A percentile compares a stretch with the other conserved stretches of the same genome.
Conservation (phyloP, 2,888 invertebrate species). For the Pteria penguin region DNA sequence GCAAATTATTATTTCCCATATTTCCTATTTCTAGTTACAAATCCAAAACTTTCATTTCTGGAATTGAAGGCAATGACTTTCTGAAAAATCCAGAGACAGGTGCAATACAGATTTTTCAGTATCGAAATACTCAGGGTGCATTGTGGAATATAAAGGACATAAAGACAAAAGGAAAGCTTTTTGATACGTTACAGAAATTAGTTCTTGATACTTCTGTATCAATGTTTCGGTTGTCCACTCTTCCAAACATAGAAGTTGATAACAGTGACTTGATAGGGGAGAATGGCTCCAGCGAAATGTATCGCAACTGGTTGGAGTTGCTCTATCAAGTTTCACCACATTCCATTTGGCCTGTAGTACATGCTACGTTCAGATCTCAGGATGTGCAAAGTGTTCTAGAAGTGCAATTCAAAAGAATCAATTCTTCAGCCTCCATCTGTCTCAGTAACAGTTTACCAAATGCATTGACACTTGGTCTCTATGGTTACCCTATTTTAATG, state of each 20-base stretch:
- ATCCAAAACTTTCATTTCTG: conserved; percentile 86
- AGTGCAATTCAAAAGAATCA: conserved; percentile 85
- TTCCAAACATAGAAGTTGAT: conserved; percentile 5
- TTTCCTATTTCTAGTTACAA: conserved; percentile 53
- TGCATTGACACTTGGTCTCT: conserved; percentile 83
- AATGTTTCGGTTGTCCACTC: neutral
- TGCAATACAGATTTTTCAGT: conserved; percentile 18
- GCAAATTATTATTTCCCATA: conserved; percentile 53
- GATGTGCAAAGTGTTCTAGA: conserved; percentile 89
- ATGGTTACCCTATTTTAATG: conserved; percentile 93
- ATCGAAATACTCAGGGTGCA: conserved; percentile 86
- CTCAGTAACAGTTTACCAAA: conserved; percentile 81
- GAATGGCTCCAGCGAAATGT: conserved; percentile 32
- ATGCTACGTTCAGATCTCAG: conserved; percentile 82
- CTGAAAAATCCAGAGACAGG: conserved; percentile 50
- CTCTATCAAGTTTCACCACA: conserved; percentile 42
- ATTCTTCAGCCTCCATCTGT: conserved; percentile 87
- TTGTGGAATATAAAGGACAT: conserved; percentile 87
- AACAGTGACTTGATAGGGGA: neutral
- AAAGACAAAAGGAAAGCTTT: neutral
- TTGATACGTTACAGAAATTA: neutral
- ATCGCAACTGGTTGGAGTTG: conserved; percentile 49
- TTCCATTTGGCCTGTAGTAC: conserved; percentile 34
- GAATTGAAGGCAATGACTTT: conserved; percentile 82
- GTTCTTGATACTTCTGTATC: neutral